Evolutionary conservation across 2,797 vertebrate genomes (phyloP), one percentile per base, ranked within the genome.

Genomic region (Urophycis tenuis): DNA sequence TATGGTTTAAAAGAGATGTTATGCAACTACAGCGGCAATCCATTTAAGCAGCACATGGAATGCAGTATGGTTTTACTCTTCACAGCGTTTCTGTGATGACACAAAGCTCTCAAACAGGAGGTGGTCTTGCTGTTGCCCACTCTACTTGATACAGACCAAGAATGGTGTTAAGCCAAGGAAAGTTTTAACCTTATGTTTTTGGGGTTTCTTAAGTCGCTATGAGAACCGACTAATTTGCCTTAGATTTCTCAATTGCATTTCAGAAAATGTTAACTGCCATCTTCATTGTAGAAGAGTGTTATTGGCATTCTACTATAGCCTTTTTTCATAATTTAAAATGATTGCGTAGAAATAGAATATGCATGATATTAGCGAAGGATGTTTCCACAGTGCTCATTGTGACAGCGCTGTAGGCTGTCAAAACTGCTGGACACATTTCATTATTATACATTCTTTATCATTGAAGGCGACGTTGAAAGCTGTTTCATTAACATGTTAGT

Each of bases 1-100:
- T 6, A n/a, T 8, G 22, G 19, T 19, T 33, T 30, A 71, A 71
- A 32, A 71, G 30, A 7, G 22, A 60, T 29, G 53, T 64, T 64
- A 29, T 64, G 53, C 53, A 29, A 53, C 17, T 22, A 5, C 60
- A 35, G 19, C 71, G 32, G 74, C 74, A 25, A 60, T 72, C 41
- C 49, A 75, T 70, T 80, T 80, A 75, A 80, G 39, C 39, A 72
- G 34, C 64, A 32, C 49, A 35, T 76, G 67, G 60, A 31, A 30
- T 74, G 34, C 33, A 22, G 22, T 80, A 74, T 81, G 72, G 12
- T 15, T 25, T 82, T 77, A 78, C 80, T 70, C 70, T 45, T 29
- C 17, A 74, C 53, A 33, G 32, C 32, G 45, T 76, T 72, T 35
- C 35, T n/a, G 7, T 17, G 39, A 60, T 75, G 72, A 71, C 25